Evolutionary conservation across 2,797 vertebrate species (phyloP).

Genomic region (Decapterus maruadsi): DNA sequence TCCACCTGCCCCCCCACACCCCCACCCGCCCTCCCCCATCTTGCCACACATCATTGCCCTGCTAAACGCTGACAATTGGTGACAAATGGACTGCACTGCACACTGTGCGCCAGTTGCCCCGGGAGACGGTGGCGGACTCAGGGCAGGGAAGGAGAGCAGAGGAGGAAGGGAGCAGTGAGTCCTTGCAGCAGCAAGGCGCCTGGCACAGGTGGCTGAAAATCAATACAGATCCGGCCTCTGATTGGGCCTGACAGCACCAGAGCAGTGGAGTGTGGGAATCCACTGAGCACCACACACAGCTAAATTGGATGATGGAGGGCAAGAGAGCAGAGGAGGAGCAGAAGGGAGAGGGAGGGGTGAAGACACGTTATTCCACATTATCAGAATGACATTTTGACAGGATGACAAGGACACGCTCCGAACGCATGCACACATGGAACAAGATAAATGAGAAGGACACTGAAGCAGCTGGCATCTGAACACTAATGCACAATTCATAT

Average conservation of each 20-base stretch:
- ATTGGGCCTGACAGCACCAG: conserved; percentile 70
- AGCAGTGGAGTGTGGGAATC: conserved; percentile 82
- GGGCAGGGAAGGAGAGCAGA: conserved; percentile 66
- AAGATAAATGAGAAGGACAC: conserved; percentile 36
- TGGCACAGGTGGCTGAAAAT: conserved; percentile 87
- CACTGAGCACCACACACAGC: conserved; percentile 75
- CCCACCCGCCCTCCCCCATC: conserved; percentile 70
- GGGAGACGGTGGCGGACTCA: conserved; percentile 83
- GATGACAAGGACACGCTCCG: conserved; percentile 48
- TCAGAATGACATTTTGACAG: conserved; percentile 53
- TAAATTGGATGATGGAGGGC: conserved; percentile 73
- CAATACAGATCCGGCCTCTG: conserved; percentile 69
- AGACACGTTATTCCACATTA: conserved; percentile 50
- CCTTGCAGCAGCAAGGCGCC: conserved; percentile 69
- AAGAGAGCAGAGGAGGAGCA: conserved; percentile 40
- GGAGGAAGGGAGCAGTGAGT: conserved; percentile 61
- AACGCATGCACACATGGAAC: conserved; percentile 37
- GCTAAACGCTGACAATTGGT: conserved; percentile 94
- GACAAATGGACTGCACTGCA: conserved; percentile 93
- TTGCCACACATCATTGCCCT: conserved; percentile 87
- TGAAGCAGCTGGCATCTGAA: conserved; percentile 51
- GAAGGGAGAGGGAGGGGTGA: conserved; percentile 30
- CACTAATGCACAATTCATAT: conserved; percentile 31
- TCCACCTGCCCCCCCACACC: conserved; percentile 71
- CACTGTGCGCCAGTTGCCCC: conserved; percentile 88